Percentiles rank a stretch among this genome's conserved stretches.
These are phyloP conservation scores for Hepsetus odoe DNA, from an alignment of 2,113 vertebrate species.

Conservation along the genomic window DNA sequence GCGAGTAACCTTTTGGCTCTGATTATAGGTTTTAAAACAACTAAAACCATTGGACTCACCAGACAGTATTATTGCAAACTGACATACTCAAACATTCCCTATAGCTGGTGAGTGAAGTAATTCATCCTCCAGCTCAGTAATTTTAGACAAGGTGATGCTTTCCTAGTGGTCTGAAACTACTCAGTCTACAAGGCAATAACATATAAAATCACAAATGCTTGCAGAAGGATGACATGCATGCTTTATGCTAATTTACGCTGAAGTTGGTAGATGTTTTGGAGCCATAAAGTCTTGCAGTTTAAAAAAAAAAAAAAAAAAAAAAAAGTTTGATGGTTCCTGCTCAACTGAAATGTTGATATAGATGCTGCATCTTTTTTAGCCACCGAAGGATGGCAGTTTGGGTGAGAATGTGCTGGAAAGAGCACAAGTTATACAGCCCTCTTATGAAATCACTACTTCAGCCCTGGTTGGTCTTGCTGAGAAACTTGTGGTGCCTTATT, in stretches of 20 bases:
- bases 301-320: not conserved
- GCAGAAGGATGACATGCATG: not conserved
- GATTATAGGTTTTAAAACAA: slow-evolving; percentile 15
- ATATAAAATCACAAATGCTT: not conserved
- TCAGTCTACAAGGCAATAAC: slow-evolving; percentile 24
- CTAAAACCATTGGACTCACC: not conserved
- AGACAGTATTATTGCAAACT: slow-evolving; percentile 48
- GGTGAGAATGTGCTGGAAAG: slow-evolving; percentile 25
- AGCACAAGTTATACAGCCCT: slow-evolving; percentile 22
- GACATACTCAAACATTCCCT: not conserved
- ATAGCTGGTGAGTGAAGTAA: slow-evolving; percentile 22
- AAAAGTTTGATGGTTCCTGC: not conserved
- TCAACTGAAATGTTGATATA: slow-evolving; percentile 8
- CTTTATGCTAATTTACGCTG: not conserved
- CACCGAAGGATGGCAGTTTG: slow-evolving; percentile 4
- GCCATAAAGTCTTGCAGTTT: slow-evolving; percentile 15
- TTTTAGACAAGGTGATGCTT: not conserved
- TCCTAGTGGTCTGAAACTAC: slow-evolving; percentile 10
- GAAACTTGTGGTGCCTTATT: slow-evolving; percentile 62
- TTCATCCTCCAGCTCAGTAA: not conserved
- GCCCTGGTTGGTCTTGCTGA: slow-evolving; percentile 48
- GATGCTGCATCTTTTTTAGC: slow-evolving; percentile 2
- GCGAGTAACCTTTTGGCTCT: slow-evolving; percentile 11
- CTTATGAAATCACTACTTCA: slow-evolving; percentile 31
- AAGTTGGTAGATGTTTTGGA: slow-evolving; percentile 1